A percentile compares a stretch with the other conserved stretches of the same genome.
Evolutionary conservation across 35 echinoderm and acorn worm species (phyloP).

Genomic region (Apostichopus californicus): DNA sequence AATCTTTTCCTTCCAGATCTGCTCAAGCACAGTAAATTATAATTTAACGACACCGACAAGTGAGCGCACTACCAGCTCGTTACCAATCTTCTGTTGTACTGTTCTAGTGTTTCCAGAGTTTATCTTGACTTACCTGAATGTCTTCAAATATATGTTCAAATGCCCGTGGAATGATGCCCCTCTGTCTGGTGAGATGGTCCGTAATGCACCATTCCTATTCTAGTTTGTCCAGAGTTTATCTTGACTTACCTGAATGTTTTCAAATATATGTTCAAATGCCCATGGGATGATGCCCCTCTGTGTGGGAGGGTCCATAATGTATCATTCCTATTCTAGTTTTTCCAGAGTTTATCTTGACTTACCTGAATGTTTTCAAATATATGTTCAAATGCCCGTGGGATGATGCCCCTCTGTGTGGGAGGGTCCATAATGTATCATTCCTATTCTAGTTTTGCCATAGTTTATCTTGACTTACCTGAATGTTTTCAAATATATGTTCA

Average conservation of each 20-base stretch:
- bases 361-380: conserved; percentile 99
- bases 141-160: no score
- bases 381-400: conserved; percentile 96
- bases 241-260: conserved; percentile 85
- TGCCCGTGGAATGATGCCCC: conserved; percentile 91
- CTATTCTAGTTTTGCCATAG: no score
- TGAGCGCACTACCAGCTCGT: no score
- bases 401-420: conserved; percentile 88
- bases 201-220: conserved; percentile 52
- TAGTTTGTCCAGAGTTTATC: no score
- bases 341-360: background rate
- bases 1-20: no score
- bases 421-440: conserved; percentile 91
- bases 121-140: no score
- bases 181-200: conserved; percentile 81
- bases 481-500: conserved; percentile 99
- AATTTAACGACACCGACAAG: no score
- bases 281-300: conserved; percentile 93
- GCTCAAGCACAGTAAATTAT: no score
- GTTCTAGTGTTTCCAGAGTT: no score
- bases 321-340: no score
- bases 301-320: conserved; percentile 89
- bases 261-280: conserved; percentile 99
- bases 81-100: no score
- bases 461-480: conserved; percentile 61